Evolutionary conservation across 2,888 invertebrate species (phyloP), one percentile per base, ranked within the genome.

Genomic region (Conus canariensis): DNA sequence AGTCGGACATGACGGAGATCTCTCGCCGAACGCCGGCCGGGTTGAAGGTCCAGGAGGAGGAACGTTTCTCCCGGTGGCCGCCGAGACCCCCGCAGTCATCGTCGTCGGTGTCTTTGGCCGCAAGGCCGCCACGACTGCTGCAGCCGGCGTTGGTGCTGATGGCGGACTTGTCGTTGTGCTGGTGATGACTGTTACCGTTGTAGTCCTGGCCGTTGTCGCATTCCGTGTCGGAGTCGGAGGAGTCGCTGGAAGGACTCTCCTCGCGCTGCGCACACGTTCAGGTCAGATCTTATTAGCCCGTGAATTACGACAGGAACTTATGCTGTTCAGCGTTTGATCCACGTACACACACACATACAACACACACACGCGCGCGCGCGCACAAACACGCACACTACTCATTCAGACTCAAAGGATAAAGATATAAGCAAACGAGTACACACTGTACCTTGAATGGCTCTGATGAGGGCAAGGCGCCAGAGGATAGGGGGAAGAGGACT

Each of bases 201-300:
- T 82, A 82, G 45, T 82, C 87, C 64, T 85, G 85, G 59, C 56
- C 25, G 77, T 59, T 87, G 85, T 67, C 60, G n/a, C 74, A 19
- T 22, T 87, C 89, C 60, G 90, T 87, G 85, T 45, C 85, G 19
- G 85, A 80, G 30, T n/a, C 58, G n/a, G 85, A 16, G n/a, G 56
- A 83, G 19, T 89, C 90, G 87, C 77, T 89, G 80, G 77, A 83
- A 0, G 90, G 90, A 59, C 90, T 91, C 45, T 80, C 87, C 30
- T 87, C 90, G 8, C 87, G 80, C 64, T 91, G 90, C 25, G 4
- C 2, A 45, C 45, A 45, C 45, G 45, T 45, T 45, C 45, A 45
- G 25, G 16, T 6, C 6, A 10, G 14, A 0, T 30, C 4, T 45
- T 45, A 45, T 45, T 45, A 45, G 45, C 4, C 45, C 45, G 45